Evolutionary conservation across 2,797 vertebrate genomes (phyloP).

Genomic region (Toxotes lorentzi): DNA sequence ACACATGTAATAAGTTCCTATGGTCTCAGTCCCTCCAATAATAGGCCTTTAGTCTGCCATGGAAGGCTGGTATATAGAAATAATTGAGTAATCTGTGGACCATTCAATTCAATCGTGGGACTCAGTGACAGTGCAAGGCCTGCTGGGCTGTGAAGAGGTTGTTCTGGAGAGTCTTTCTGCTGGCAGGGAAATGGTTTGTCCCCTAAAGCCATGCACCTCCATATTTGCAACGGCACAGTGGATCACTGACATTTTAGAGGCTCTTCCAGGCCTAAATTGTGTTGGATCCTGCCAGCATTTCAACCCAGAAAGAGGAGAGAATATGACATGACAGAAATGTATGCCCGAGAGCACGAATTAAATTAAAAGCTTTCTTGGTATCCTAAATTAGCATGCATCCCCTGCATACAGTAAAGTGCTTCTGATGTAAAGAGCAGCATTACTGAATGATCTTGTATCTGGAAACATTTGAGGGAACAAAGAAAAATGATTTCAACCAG

Average conservation of each 20-base stretch:
- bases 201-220: conserved; percentile 74
- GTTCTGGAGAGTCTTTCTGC: conserved; percentile 76
- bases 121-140: conserved; percentile 80
- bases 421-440: conserved; percentile 23
- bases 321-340: conserved; percentile 63
- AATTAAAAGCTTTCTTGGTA: conserved; percentile 54
- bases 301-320: conserved; percentile 57
- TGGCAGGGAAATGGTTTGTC: conserved; percentile 81
- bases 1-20: conserved; percentile 91
- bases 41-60: conserved; percentile 89
- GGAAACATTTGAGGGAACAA: conserved; percentile 6
- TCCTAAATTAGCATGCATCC: conserved; percentile 38
- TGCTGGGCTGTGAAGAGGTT: conserved; percentile 79
- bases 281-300: conserved; percentile 63
- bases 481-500: conserved; percentile 7
- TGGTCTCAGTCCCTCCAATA: conserved; percentile 89
- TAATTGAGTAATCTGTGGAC: conserved; percentile 92
- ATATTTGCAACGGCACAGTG: conserved; percentile 67
- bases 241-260: conserved; percentile 80
- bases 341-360: conserved; percentile 60
- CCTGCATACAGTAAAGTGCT: conserved; percentile 18
- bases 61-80: conserved; percentile 89
- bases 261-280: conserved; percentile 71
- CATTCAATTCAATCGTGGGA: conserved; percentile 88
- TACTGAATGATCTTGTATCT: conserved; percentile 2